Conservation (phyloP, 2,797 vertebrate genomes). For the Calcarius lapponicus region DNA sequence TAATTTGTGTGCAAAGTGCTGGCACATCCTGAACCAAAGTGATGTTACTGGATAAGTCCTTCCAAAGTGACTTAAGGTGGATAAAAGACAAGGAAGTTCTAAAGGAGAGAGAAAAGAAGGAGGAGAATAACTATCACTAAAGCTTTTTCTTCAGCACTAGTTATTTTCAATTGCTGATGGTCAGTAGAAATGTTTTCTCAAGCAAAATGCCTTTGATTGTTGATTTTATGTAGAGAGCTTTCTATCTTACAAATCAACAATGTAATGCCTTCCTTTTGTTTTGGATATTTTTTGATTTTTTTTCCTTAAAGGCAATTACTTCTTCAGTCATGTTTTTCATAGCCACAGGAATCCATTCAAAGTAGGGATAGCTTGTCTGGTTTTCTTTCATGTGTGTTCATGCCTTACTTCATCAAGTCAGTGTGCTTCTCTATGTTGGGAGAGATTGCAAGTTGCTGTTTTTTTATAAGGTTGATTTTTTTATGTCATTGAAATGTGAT, state of each 20-base stretch:
- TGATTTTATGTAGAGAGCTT: slow-evolving; percentile 10
- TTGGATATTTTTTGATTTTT: not conserved
- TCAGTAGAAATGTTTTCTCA: not conserved
- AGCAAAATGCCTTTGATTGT: not conserved
- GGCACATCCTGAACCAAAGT: not conserved
- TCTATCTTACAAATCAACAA: not conserved
- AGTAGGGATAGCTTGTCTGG: not conserved
- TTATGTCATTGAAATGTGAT: slow-evolving; percentile 2
- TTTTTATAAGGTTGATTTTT: slow-evolving; percentile 33
- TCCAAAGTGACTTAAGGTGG: not conserved
- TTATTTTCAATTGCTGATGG: slow-evolving; percentile 14
- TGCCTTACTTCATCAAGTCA: not conserved
- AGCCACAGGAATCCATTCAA: not conserved
- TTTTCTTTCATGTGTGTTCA: not conserved
- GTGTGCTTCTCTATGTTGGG: not conserved
- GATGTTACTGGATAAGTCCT: not conserved
- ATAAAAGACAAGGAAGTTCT: not conserved
- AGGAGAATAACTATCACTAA: not conserved
- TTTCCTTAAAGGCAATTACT: not conserved
- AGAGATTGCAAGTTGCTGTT: not conserved
- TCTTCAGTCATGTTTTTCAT: not conserved
- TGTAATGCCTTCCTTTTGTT: not conserved
- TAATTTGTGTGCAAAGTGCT: not conserved
- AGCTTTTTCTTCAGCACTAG: not conserved
- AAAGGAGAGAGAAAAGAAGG: not conserved